These are phyloP conservation scores for Pocillopora meandrina DNA, from an alignment of 92 coral and sea anemone genomes.

Conservation along the genomic window DNA sequence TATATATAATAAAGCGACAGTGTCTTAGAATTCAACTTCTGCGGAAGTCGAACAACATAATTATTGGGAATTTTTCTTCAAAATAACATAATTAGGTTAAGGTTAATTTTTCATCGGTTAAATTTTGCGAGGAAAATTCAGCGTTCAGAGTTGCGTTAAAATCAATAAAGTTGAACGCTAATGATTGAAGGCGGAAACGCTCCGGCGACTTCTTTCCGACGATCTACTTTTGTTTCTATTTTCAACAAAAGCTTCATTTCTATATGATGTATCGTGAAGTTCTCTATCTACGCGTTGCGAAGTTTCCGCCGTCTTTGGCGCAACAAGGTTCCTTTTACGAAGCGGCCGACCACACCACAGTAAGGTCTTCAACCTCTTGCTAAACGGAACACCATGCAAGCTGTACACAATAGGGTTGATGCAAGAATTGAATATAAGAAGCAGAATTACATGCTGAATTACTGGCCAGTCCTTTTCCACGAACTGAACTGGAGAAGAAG, in stretches of 20 bases:
- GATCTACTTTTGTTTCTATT: conserved; percentile 16
- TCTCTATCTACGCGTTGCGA: background rate
- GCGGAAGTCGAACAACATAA: too few species aligned
- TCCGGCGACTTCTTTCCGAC: conserved; percentile 6
- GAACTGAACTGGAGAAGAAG: conserved; percentile 16
- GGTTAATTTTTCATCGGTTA: too few species aligned
- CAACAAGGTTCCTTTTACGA: conserved; percentile 1
- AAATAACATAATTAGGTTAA: too few species aligned
- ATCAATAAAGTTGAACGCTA: too few species aligned
- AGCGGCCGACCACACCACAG: background rate
- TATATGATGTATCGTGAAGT: conserved; percentile 20
- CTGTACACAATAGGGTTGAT: conserved; percentile 85
- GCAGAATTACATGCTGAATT: conserved; percentile 29
- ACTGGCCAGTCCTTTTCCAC: conserved; percentile 10
- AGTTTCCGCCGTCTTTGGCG: background rate
- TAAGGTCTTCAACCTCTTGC: conserved; percentile 46
- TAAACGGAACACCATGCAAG: conserved; percentile 71
- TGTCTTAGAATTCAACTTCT: too few species aligned
- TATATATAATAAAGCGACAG: too few species aligned
- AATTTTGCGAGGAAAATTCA: too few species aligned
- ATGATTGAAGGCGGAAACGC: background rate
- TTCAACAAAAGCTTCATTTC: conserved; percentile 39
- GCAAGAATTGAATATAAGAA: conserved; percentile 77
- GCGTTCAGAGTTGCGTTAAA: too few species aligned
- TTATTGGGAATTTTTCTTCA: too few species aligned